A percentile compares a stretch with the other conserved stretches of the same genome.
Conservation (phyloP, 2,888 invertebrate genomes). For the Saturnia japonica region DNA sequence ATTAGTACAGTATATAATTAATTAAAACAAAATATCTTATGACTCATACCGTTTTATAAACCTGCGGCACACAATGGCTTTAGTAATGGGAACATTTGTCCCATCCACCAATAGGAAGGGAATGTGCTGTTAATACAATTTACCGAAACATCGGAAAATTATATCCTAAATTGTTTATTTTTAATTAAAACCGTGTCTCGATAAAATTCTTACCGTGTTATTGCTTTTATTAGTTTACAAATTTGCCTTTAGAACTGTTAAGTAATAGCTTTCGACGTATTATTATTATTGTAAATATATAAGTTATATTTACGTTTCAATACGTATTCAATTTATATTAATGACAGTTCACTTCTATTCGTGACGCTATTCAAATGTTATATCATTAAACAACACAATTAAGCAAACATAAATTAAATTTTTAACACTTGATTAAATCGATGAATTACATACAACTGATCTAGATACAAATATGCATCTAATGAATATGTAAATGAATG, state of each 20-base stretch:
- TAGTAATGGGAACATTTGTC: slow-evolving; percentile 61
- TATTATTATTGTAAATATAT: not conserved
- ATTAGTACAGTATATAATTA: too few species aligned
- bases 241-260: slow-evolving; percentile 2
- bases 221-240: slow-evolving; percentile 14
- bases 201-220: slow-evolving; percentile 24
- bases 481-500: too few species aligned
- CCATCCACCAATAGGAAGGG: slow-evolving; percentile 50
- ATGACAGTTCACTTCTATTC: not conserved
- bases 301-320: not conserved
- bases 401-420: too few species aligned
- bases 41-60: slow-evolving; percentile 41
- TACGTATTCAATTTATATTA: not conserved
- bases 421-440: too few species aligned
- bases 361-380: too few species aligned
- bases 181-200: slow-evolving; percentile 39
- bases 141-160: slow-evolving; percentile 47
- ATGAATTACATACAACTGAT: too few species aligned
- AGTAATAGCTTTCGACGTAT: not conserved
- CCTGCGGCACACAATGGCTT: slow-evolving; percentile 52
- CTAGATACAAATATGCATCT: too few species aligned
- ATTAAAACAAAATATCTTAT: too few species aligned
- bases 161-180: slow-evolving; percentile 42
- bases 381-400: too few species aligned
- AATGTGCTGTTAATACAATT: slow-evolving; percentile 49